Conservation (phyloP, 2,888 invertebrate species). For the Megaustenia siamemsis region DNA sequence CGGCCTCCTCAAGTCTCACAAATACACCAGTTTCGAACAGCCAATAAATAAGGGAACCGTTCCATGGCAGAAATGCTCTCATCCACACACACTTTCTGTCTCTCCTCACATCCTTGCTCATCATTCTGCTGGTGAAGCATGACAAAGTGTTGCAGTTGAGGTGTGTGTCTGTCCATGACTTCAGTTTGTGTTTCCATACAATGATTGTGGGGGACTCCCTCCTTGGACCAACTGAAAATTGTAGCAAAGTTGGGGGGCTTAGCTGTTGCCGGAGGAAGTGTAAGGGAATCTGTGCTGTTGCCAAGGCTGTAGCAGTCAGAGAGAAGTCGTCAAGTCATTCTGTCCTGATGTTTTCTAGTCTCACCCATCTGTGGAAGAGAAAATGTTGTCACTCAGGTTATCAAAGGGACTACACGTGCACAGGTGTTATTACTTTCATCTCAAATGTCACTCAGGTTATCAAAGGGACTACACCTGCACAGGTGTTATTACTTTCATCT, state of each 20-base stretch:
- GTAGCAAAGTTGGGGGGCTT: slow-evolving; percentile 30
- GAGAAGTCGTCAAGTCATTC: slow-evolving; percentile 40
- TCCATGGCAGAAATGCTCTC: slow-evolving; percentile 19
- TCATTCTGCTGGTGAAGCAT: slow-evolving; percentile 29
- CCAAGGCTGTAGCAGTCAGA: slow-evolving; percentile 46
- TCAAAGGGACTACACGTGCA: too few relatives aligned
- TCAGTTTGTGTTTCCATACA: slow-evolving; percentile 9
- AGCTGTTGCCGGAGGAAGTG: slow-evolving; percentile 23
- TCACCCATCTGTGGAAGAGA: slow-evolving; percentile 32
- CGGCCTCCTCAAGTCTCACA: too few relatives aligned
- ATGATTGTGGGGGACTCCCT: neutral
- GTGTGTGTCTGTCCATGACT: slow-evolving; percentile 32
- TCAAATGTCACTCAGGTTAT: too few relatives aligned
- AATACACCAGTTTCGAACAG: too few relatives aligned
- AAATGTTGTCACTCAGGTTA: too few relatives aligned
- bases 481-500: too few relatives aligned
- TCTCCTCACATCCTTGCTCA: slow-evolving; percentile 20
- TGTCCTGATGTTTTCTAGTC: slow-evolving; percentile 30
- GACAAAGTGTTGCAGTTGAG: slow-evolving; percentile 12
- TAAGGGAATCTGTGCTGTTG: slow-evolving; percentile 15
- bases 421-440: too few relatives aligned
- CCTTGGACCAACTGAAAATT: slow-evolving; percentile 32
- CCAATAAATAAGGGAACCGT: too few relatives aligned
- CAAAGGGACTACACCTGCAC: too few relatives aligned
- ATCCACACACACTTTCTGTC: neutral